Percentiles rank a stretch among this genome's conserved stretches.
Evolutionary conservation across 2,113 vertebrate genomes (phyloP).

Genomic region (Nanger granti): DNA sequence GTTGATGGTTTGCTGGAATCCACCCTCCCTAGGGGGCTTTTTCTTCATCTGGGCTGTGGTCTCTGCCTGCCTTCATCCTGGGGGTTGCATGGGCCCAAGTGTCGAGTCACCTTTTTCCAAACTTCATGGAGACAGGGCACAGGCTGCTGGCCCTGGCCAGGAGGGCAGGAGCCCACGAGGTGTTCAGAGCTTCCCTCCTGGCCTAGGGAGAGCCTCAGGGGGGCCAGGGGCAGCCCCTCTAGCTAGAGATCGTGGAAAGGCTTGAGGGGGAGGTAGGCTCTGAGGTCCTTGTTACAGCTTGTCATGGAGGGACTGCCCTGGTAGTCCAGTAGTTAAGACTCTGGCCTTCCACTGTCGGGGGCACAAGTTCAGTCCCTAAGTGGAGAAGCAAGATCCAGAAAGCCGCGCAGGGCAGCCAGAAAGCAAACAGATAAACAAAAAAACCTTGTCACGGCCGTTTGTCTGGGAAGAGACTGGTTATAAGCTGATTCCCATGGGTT

Average conservation of each 20-base stretch:
- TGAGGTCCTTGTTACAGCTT: background rate
- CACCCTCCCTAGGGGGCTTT: background rate
- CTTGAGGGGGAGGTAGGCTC: background rate
- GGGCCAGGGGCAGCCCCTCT: background rate
- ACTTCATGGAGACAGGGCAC: background rate
- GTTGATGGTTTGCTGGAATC: background rate
- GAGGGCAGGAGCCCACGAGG: background rate
- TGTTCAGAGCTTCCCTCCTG: background rate
- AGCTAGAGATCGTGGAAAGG: background rate
- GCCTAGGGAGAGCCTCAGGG: background rate
- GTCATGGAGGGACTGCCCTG: background rate
- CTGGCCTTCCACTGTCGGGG: background rate
- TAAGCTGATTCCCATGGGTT: background rate
- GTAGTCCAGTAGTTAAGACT: background rate
- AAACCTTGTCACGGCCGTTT: background rate
- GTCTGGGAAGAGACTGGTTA: background rate
- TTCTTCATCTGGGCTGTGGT: background rate
- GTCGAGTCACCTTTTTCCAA: rapidly evolving
- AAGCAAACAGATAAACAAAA: background rate
- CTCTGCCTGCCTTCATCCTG: background rate
- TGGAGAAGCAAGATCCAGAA: background rate
- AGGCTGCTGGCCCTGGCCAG: background rate
- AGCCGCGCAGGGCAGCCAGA: rapidly evolving
- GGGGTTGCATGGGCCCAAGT: background rate
- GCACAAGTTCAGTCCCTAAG: background rate